Evolutionary conservation across 2,113 vertebrate species (phyloP), one percentile per base, ranked within the genome.

Genomic region (Istiophorus platypterus): DNA sequence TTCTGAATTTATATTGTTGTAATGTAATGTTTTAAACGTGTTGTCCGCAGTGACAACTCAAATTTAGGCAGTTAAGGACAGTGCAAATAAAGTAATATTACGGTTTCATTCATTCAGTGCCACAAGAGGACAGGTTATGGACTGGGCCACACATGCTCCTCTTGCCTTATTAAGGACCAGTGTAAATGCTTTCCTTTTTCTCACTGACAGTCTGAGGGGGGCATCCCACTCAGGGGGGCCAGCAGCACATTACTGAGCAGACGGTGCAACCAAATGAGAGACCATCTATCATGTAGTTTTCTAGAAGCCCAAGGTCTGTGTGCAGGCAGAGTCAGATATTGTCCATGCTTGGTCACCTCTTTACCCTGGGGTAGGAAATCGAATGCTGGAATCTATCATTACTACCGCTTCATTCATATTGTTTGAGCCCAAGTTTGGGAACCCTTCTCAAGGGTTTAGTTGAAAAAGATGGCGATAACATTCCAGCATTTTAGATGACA

Each of bases 141-240:
- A 81, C 75, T 49, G 52, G 81, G 80, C 82, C 88, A 85, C 88
- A 91, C 83, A 81, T 69, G 85, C 68, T 80, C 86, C 78, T 62
- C 70, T 67, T 10, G 45, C 80, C 78, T 83, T 49, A 86, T 84
- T 89, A 90, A 91, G 74, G 71, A 72, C 62, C 71, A 51, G 79
- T 41, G 80, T 56, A 92, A 94, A 93, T 87, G 88, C 82, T 71
- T 72, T 86, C 91, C 86, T 91, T 92, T 94, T 91, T 93, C 76
- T 82, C 42, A 8, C 13, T 68, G 76, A 88, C 75, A 86, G 76
- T 80, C 22, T 59, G 74, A 42, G 71, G 45, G 66, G 76, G 57
- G 68, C 24, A 49, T 68, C 77, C 47, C 42, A 59, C 66, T 78
- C 18, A 2, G 56, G 24, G 26, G 31, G 39, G 37, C 0, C 20